These are phyloP conservation scores for Rhagoletis pomonella DNA, from an alignment of 1,140 invertebrate species.

Conservation along the genomic window DNA sequence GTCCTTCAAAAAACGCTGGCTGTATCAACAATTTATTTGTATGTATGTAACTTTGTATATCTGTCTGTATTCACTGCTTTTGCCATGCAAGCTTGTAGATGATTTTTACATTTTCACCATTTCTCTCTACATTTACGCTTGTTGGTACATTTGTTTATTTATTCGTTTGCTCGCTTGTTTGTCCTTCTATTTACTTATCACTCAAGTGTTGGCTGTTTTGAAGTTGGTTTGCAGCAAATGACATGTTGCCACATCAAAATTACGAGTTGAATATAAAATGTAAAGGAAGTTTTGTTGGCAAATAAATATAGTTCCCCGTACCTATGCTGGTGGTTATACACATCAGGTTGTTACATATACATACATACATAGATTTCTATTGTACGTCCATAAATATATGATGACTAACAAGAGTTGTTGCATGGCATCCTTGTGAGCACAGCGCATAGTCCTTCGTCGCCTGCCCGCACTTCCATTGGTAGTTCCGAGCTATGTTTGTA, in stretches of 20 bases:
- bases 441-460: too few species aligned
- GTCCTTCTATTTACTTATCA: constrained; percentile 17
- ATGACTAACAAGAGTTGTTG: too few species aligned
- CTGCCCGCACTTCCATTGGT: too few species aligned
- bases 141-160: neutral
- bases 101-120: neutral
- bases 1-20: too few species aligned
- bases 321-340: too few species aligned
- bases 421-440: too few species aligned
- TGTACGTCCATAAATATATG: too few species aligned
- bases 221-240: constrained; percentile 10
- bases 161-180: neutral
- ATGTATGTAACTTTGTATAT: too few species aligned
- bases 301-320: too few species aligned
- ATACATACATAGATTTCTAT: neutral
- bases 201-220: constrained; percentile 40
- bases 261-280: constrained; percentile 17
- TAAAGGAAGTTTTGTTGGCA: neutral
- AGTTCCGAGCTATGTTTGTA: too few species aligned
- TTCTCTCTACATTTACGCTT: neutral
- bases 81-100: neutral
- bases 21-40: too few species aligned
- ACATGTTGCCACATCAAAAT: constrained; percentile 28
- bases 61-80: neutral
- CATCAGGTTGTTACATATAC: neutral